phyloP scores from a whole-genome alignment of 2,113 vertebrate species.

The Grammomys dolichurus region DNA sequence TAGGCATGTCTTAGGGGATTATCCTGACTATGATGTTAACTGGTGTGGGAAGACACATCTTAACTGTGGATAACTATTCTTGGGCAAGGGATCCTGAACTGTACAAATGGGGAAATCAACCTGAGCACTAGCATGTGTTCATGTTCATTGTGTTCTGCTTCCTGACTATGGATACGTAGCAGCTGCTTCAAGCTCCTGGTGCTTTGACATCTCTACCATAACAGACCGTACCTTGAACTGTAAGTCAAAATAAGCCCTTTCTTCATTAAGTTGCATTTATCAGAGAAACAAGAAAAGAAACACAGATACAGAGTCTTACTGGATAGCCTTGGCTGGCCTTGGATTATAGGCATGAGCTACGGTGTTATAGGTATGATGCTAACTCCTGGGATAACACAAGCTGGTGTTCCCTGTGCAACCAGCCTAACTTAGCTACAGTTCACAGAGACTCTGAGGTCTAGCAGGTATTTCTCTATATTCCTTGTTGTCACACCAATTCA shows the following conservation, averaged over 20 bases:
- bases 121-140: neutral
- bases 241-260: neutral
- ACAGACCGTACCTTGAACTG: neutral
- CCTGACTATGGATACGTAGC: neutral
- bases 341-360: too few species aligned
- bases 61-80: neutral
- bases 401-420: neutral
- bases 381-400: neutral
- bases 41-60: neutral
- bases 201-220: neutral
- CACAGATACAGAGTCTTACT: neutral
- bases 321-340: neutral
- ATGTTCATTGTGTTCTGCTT: neutral
- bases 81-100: neutral
- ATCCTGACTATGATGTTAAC: neutral
- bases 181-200: neutral
- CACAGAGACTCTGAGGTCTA: neutral
- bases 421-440: too few species aligned
- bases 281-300: neutral
- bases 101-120: neutral
- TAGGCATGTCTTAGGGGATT: neutral
- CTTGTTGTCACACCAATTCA: neutral
- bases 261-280: neutral
- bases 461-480: neutral
- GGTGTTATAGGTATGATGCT: too few species aligned